Percentiles rank a stretch among this genome's conserved stretches.
Evolutionary conservation across 2,797 vertebrate genomes (phyloP).

Genomic region (Chelonia mydas): DNA sequence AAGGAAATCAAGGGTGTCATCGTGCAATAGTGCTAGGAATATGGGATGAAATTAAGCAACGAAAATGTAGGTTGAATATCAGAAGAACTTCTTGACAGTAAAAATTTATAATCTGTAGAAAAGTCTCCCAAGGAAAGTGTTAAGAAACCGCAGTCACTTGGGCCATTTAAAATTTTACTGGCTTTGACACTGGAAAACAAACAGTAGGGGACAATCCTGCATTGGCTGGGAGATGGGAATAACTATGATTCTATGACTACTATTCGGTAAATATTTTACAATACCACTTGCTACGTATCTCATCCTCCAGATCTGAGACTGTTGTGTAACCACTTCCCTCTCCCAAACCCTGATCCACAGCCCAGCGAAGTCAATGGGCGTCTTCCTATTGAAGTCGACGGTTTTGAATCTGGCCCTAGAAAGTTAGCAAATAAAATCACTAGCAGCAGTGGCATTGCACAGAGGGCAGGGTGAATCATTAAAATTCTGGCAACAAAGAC

Average conservation of each 20-base stretch:
- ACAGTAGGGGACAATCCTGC: neutral
- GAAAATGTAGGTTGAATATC: neutral
- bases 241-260: neutral
- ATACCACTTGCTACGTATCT: neutral
- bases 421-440: slow-evolving; percentile 29
- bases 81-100: neutral
- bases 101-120: neutral
- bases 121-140: neutral
- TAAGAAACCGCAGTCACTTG: neutral
- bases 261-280: neutral
- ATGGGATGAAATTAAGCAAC: neutral
- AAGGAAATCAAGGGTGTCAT: neutral
- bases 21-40: neutral
- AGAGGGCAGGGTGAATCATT: slow-evolving; percentile 50
- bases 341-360: neutral
- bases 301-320: neutral
- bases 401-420: slow-evolving; percentile 4
- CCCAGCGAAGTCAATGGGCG: neutral
- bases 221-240: neutral
- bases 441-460: slow-evolving; percentile 8
- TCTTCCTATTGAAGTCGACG: fast-evolving
- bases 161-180: neutral
- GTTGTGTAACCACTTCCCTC: neutral
- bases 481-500: slow-evolving; percentile 36
- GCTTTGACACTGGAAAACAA: neutral